phyloP scores from a whole-genome alignment of 53 echinoderm and acorn worm species.

The Henricia sp. region DNA sequence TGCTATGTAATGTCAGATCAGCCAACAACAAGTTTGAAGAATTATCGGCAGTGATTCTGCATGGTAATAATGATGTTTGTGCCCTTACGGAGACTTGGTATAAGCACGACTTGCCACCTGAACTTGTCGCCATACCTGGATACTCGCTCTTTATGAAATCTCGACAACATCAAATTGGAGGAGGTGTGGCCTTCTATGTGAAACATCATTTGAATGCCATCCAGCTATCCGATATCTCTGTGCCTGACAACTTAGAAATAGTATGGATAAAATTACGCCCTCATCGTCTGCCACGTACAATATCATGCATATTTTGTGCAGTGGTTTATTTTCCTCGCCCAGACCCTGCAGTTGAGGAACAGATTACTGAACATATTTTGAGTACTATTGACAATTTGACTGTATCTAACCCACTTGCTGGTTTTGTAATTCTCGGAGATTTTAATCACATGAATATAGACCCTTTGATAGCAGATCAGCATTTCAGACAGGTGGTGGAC shows the following conservation, averaged over 20 bases:
- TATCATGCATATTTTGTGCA: constrained; percentile 64
- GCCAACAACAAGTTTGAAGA: constrained; percentile 44
- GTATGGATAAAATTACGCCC: constrained; percentile 38
- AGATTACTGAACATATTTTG: constrained; percentile 1
- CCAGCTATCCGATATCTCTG: background rate
- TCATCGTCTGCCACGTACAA: constrained; percentile 39
- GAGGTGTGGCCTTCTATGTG: constrained; percentile 6
- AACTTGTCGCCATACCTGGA: background rate
- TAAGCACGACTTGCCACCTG: constrained; percentile 10
- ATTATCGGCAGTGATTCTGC: background rate
- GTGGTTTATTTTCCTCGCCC: constrained; percentile 51
- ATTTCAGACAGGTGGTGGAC: background rate
- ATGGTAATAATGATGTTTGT: constrained; percentile 8
- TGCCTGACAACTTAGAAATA: constrained; percentile 38
- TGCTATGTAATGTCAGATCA: constrained; percentile 31
- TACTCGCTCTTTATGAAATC: constrained; percentile 17
- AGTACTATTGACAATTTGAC: background rate
- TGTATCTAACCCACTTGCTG: constrained; percentile 14
- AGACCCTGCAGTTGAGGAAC: constrained; percentile 21
- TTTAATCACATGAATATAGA: constrained; percentile 38
- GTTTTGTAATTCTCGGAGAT: constrained; percentile 20
- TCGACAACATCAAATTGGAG: constrained; percentile 6
- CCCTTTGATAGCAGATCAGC: constrained; percentile 10
- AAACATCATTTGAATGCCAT: background rate
- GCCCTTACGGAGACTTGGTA: constrained; percentile 33